Evolutionary conservation across 2,888 invertebrate genomes (phyloP).

Genomic region (Lymantria dispar): DNA sequence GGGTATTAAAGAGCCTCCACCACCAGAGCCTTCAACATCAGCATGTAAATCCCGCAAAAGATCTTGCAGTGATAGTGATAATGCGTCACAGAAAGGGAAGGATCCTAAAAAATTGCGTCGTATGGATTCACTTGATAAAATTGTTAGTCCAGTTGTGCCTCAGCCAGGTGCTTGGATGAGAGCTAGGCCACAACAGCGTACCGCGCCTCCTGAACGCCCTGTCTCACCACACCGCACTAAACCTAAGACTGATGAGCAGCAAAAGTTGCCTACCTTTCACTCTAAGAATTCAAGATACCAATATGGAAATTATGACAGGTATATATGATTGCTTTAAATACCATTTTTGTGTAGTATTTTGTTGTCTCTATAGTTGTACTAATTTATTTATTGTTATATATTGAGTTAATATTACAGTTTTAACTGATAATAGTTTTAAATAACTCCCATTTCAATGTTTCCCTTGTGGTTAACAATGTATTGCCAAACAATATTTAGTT

Average conservation of each 20-base stretch:
- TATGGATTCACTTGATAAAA: constrained; percentile 91
- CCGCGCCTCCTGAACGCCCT: constrained; percentile 66
- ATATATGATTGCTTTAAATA: constrained; percentile 2
- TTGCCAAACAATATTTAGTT: too few species aligned
- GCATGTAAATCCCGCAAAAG: constrained; percentile 70
- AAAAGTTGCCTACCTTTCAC: constrained; percentile 85
- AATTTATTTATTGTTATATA: too few species aligned
- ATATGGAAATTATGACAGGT: constrained; percentile 97
- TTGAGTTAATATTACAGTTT: neutral
- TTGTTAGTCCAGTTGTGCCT: constrained; percentile 95
- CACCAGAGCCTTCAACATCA: constrained; percentile 66
- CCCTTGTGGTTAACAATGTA: too few species aligned
- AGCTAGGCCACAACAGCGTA: constrained; percentile 60
- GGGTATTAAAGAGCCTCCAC: constrained; percentile 62
- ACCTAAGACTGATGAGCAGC: constrained; percentile 62
- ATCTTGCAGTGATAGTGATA: constrained; percentile 81
- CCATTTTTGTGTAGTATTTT: neutral
- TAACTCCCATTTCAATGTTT: neutral
- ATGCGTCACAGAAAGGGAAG: constrained; percentile 78
- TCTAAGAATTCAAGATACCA: constrained; percentile 91
- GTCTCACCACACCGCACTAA: constrained; percentile 71
- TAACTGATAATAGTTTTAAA: neutral
- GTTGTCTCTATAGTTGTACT: neutral
- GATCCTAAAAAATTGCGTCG: constrained; percentile 83
- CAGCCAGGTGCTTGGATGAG: constrained; percentile 94